These are phyloP conservation scores for Acrocephalus kingi DNA, from an alignment of 2,113 vertebrate species.

Conservation along the genomic window DNA sequence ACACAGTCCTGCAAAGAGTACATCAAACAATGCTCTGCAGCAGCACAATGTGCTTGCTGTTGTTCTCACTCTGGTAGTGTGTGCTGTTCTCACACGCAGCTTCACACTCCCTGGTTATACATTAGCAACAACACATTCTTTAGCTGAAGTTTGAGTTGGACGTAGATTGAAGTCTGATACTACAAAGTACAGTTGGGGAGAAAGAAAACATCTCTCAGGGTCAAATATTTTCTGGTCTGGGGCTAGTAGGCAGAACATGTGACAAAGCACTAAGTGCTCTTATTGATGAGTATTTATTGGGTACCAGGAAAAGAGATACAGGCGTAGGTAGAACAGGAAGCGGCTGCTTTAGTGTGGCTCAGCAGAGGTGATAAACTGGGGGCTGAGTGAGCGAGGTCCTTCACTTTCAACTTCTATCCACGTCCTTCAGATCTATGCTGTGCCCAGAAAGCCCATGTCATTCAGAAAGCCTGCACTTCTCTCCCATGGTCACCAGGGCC, in stretches of 20 bases:
- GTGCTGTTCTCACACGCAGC: constrained; percentile 55
- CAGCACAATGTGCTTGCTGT: neutral
- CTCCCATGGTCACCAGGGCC: neutral
- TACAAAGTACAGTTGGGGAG: neutral
- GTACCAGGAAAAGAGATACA: neutral
- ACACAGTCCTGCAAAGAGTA: neutral
- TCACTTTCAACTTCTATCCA: neutral
- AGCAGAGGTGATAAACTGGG: neutral
- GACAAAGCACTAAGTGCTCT: neutral
- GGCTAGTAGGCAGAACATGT: neutral
- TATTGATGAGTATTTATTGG: neutral
- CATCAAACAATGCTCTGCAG: neutral
- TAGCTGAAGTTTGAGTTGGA: constrained; percentile 24
- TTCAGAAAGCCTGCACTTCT: neutral
- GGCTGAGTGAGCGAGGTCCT: neutral
- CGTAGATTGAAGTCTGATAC: neutral
- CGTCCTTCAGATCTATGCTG: neutral
- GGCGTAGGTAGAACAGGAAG: neutral
- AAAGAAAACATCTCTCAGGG: constrained; percentile 20
- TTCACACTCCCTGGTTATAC: constrained; percentile 56
- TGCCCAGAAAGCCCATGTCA: neutral
- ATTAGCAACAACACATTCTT: constrained; percentile 61
- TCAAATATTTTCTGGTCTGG: constrained; percentile 49
- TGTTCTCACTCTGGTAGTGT: constrained; percentile 37
- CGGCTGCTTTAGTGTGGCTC: neutral